These are phyloP conservation scores for Acanthurus leucopareius DNA, from an alignment of 2,797 vertebrate species.

Conservation along the genomic window DNA sequence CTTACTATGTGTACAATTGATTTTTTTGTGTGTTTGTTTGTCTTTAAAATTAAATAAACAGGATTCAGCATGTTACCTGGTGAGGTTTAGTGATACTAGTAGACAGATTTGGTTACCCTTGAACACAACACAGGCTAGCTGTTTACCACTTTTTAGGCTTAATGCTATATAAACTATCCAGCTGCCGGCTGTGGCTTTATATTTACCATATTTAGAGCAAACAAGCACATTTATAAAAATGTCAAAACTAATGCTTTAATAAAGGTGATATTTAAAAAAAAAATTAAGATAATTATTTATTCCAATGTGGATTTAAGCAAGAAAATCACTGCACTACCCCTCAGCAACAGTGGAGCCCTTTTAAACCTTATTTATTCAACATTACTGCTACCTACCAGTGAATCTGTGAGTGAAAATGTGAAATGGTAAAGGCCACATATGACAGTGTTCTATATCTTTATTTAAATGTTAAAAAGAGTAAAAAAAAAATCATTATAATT, in stretches of 20 bases:
- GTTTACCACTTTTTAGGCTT: not conserved
- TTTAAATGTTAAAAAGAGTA: slow-evolving; percentile 18
- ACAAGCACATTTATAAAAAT: not conserved
- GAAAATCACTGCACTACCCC: not conserved
- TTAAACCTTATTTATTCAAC: slow-evolving; percentile 9
- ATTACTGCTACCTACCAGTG: not conserved
- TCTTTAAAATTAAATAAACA: not conserved
- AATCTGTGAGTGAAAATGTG: slow-evolving; percentile 15
- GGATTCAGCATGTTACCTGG: not conserved
- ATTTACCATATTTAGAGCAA: not conserved
- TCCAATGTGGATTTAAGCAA: not conserved
- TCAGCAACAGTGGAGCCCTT: not conserved
- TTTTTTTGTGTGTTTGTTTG: not conserved
- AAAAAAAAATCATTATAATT: not conserved
- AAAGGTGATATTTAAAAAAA: not conserved
- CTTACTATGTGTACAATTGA: not conserved
- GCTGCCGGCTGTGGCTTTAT: not conserved
- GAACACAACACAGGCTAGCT: not conserved
- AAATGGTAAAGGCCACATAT: slow-evolving; percentile 5
- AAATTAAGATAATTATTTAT: not conserved
- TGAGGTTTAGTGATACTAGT: not conserved
- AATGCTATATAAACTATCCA: not conserved
- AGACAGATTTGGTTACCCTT: not conserved
- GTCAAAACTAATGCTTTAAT: not conserved
- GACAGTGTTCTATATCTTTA: not conserved